Conservation (phyloP, 2,888 invertebrate genomes). For the Timandra comae region DNA sequence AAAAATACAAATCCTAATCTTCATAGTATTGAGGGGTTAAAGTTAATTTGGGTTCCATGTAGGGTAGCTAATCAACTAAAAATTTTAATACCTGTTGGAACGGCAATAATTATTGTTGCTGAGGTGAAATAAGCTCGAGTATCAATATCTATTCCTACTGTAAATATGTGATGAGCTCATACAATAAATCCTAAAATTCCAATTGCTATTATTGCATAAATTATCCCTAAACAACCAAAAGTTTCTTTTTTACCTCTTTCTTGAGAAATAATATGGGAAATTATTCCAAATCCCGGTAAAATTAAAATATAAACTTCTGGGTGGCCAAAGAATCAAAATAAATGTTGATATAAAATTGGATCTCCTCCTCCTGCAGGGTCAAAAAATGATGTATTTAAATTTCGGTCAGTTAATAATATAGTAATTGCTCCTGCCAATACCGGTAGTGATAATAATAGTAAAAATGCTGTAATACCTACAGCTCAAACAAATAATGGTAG, state of each 20-base stretch:
- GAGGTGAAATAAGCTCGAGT: slow-evolving; percentile 90
- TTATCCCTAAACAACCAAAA: slow-evolving; percentile 84
- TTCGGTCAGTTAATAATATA: slow-evolving; percentile 86
- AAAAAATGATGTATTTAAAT: slow-evolving; percentile 89
- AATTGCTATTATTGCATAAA: slow-evolving; percentile 91
- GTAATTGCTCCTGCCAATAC: slow-evolving; percentile 88
- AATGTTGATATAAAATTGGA: slow-evolving; percentile 87
- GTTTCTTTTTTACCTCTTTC: slow-evolving; percentile 85
- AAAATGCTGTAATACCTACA: slow-evolving; percentile 68
- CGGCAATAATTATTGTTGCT: slow-evolving; percentile 91
- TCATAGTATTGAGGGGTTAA: slow-evolving; percentile 79
- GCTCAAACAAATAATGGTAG: slow-evolving; percentile 86
- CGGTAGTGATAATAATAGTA: slow-evolving; percentile 82
- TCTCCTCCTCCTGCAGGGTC: slow-evolving; percentile 88
- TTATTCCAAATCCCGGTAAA: slow-evolving; percentile 88
- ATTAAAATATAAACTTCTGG: slow-evolving; percentile 93
- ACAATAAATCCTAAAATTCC: slow-evolving; percentile 89
- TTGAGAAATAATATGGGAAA: slow-evolving; percentile 86
- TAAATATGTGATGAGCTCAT: slow-evolving; percentile 91
- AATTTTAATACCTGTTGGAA: slow-evolving; percentile 90
- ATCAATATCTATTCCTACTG: slow-evolving; percentile 89
- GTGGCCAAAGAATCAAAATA: slow-evolving; percentile 93
- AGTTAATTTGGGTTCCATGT: slow-evolving; percentile 79
- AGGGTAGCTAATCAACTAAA: slow-evolving; percentile 85
- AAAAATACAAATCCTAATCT: slow-evolving; percentile 85